Conservation (phyloP, 2,797 vertebrate species). For the Synaphobranchus kaupii region DNA sequence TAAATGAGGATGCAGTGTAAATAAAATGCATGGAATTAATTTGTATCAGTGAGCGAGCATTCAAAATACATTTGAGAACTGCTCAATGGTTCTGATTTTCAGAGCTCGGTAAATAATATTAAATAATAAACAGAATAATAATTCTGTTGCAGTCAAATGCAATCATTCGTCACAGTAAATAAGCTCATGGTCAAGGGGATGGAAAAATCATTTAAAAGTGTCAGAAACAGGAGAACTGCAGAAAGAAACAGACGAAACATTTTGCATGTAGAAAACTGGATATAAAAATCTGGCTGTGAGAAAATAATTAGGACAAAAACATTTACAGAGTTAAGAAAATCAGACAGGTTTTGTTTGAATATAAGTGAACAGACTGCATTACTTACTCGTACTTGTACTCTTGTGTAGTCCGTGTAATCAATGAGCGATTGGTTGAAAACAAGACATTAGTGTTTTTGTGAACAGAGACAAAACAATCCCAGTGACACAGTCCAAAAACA, state of each 20-base stretch:
- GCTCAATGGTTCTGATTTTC: conserved; percentile 39
- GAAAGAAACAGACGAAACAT: conserved; percentile 55
- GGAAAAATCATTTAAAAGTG: conserved; percentile 47
- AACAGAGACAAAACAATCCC: conserved; percentile 78
- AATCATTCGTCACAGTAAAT: conserved; percentile 53
- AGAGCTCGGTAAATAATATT: conserved; percentile 47
- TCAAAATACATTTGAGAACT: conserved; percentile 33
- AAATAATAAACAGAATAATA: conserved; percentile 43
- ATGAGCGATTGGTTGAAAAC: conserved; percentile 84
- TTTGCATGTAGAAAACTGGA: conserved; percentile 39
- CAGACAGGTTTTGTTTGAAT: conserved; percentile 56
- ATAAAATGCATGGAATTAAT: conserved; percentile 5
- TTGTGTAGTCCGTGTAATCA: conserved; percentile 83
- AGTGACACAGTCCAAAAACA: conserved; percentile 72
- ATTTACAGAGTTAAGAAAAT: conserved; percentile 59
- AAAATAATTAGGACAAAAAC: conserved; percentile 53
- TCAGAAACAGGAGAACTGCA: conserved; percentile 55
- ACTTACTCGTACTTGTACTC: conserved; percentile 82
- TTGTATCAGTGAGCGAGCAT: conserved; percentile 7
- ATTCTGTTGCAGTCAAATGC: conserved; percentile 23
- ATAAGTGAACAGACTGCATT: conserved; percentile 70
- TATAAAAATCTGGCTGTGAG: conserved; percentile 49
- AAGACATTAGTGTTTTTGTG: conserved; percentile 86
- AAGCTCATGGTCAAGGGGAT: conserved; percentile 55
- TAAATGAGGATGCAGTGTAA: conserved; percentile 33